Conservation (phyloP, 2,797 vertebrate genomes). For the Naso thynnoides region DNA sequence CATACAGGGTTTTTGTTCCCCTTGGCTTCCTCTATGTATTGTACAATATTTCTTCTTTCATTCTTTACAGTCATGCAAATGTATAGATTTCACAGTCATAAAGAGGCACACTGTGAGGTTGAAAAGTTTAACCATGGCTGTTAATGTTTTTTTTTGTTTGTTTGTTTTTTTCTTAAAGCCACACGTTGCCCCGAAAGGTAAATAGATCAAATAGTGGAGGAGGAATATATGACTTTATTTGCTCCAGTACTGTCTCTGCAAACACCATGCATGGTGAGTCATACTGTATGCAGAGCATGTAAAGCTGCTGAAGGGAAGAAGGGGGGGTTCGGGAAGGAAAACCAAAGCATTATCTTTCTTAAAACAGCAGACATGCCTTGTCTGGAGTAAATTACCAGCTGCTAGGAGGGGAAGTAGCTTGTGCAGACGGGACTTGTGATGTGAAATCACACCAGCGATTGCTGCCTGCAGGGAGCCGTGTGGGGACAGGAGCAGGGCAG, state of each 20-base stretch:
- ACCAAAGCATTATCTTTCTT: slow-evolving; percentile 53
- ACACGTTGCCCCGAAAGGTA: slow-evolving; percentile 33
- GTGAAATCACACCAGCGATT: slow-evolving; percentile 60
- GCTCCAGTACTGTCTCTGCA: slow-evolving; percentile 51
- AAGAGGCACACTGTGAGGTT: not conserved
- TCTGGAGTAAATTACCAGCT: slow-evolving; percentile 66
- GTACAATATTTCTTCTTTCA: not conserved
- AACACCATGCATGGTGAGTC: slow-evolving; percentile 56
- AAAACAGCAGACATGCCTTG: slow-evolving; percentile 60
- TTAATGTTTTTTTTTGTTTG: slow-evolving; percentile 59
- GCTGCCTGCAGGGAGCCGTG: slow-evolving; percentile 40
- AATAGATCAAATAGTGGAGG: slow-evolving; percentile 34
- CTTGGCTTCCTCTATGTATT: not conserved
- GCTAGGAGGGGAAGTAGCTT: slow-evolving; percentile 39
- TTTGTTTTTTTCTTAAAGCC: too few species aligned
- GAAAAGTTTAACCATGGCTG: slow-evolving; percentile 16
- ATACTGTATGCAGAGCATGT: slow-evolving; percentile 50
- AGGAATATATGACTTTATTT: slow-evolving; percentile 40
- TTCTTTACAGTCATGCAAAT: not conserved
- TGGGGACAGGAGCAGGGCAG: slow-evolving; percentile 42
- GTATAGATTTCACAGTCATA: not conserved
- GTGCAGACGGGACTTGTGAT: slow-evolving; percentile 42
- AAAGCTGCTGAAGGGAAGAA: slow-evolving; percentile 26
- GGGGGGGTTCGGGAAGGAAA: not conserved
- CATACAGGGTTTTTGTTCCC: slow-evolving; percentile 3